Evolutionary conservation across 1,140 invertebrate genomes (phyloP).

Genomic region (Trissolcus basalis): DNA sequence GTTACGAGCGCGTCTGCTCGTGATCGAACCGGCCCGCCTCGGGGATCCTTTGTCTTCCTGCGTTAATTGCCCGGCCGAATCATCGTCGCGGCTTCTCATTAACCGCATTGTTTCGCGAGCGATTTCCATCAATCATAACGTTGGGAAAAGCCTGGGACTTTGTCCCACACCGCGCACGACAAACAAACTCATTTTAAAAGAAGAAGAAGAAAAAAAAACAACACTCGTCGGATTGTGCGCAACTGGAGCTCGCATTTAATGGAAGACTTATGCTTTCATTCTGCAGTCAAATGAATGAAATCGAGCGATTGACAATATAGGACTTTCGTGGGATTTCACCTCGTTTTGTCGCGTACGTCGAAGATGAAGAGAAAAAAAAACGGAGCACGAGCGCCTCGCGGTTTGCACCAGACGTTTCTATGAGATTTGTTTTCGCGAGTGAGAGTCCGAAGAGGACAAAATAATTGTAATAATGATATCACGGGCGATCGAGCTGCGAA

Average conservation of each 20-base stretch:
- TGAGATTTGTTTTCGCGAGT: conserved; percentile 19
- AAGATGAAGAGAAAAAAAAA: conserved; percentile 5
- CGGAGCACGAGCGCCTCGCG: not conserved
- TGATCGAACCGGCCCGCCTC: not conserved
- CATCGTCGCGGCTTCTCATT: conserved; percentile 3
- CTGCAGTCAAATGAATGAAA: conserved; percentile 7
- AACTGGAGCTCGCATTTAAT: conserved; percentile 2
- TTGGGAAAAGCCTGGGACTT: conserved; percentile 27
- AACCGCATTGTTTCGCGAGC: conserved; percentile 9
- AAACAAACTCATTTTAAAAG: not conserved
- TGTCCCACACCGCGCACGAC: not conserved
- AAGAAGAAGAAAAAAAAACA: not conserved
- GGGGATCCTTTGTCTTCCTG: not conserved
- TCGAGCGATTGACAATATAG: conserved; percentile 12
- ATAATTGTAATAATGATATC: conserved; percentile 40
- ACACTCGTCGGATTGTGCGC: conserved; percentile 4
- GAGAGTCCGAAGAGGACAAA: conserved; percentile 31
- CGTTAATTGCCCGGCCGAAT: conserved; percentile 6
- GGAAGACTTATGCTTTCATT: conserved; percentile 9
- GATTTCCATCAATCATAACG: conserved; percentile 17
- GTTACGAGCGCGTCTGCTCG: not conserved
- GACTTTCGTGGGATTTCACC: conserved; percentile 42
- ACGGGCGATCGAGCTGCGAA: conserved; percentile 19
- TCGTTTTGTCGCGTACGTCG: conserved; percentile 11
- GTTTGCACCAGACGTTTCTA: conserved; percentile 17